Conservation (phyloP, 2,888 invertebrate species). For the Netelia fuscicornis region DNA sequence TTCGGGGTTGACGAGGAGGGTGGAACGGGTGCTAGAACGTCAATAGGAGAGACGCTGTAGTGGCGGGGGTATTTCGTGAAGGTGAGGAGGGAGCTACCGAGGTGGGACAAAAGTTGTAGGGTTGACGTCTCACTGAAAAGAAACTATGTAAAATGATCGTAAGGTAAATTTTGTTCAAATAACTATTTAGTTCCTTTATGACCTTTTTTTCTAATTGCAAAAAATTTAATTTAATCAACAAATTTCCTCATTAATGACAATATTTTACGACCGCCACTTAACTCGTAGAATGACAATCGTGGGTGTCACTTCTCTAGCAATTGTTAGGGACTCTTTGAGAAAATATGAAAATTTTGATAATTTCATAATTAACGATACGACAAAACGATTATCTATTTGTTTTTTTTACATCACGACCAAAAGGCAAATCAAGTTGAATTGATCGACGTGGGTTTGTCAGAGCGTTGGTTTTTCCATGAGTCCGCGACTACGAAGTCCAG, state of each 20-base stretch:
- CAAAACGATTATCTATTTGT: neutral
- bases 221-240: too few species aligned
- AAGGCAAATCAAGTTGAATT: neutral
- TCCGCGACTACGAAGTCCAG: slow-evolving; percentile 16
- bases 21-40: slow-evolving; percentile 64
- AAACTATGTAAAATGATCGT: slow-evolving; percentile 10
- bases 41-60: slow-evolving; percentile 69
- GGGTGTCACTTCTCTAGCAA: too few species aligned
- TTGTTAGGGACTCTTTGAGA: too few species aligned
- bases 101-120: slow-evolving; percentile 46
- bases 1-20: slow-evolving; percentile 52
- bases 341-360: neutral
- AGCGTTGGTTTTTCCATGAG: slow-evolving; percentile 31
- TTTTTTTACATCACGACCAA: neutral
- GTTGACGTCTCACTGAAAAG: slow-evolving; percentile 34
- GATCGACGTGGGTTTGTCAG: neutral
- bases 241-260: too few species aligned
- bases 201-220: too few species aligned
- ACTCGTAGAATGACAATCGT: too few species aligned
- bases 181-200: neutral
- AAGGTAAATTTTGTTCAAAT: neutral
- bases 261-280: too few species aligned
- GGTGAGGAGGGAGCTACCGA: slow-evolving; percentile 29
- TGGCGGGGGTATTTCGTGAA: slow-evolving; percentile 51
- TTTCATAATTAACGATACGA: neutral